These are phyloP conservation scores for Protaetia brevitarsis DNA, from an alignment of 1,140 invertebrate genomes.

Conservation along the genomic window DNA sequence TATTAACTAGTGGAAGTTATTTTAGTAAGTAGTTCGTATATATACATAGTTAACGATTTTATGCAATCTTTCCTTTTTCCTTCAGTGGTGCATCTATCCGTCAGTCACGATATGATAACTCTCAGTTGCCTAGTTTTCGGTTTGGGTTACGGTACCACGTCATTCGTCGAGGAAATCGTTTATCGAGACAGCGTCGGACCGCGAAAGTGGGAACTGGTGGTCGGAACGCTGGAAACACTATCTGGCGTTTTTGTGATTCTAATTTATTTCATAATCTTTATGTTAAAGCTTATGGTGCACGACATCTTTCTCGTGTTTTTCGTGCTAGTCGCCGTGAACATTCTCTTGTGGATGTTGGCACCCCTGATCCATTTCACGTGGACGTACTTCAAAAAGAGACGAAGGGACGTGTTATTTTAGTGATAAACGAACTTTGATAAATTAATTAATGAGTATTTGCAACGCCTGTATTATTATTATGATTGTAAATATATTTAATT, in stretches of 20 bases:
- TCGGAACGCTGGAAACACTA: conserved; percentile 33
- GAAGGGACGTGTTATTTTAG: neutral
- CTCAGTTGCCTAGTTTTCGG: conserved; percentile 37
- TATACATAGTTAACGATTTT: neutral
- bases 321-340: conserved; percentile 30
- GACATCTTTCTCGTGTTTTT: conserved; percentile 28
- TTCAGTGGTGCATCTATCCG: conserved; percentile 30
- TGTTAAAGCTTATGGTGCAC: conserved; percentile 27
- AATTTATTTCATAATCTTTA: conserved; percentile 39
- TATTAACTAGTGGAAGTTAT: conserved; percentile 33
- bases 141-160: conserved; percentile 36
- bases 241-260: conserved; percentile 35
- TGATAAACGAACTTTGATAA: too few relatives aligned
- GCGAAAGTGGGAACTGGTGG: conserved; percentile 30
- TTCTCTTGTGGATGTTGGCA: conserved; percentile 31
- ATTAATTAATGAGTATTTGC: too few relatives aligned
- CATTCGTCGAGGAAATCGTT: conserved; percentile 32
- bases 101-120: conserved; percentile 36
- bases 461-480: too few relatives aligned
- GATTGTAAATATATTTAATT: too few relatives aligned
- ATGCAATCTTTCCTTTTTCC: conserved; percentile 19
- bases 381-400: neutral
- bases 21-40: conserved; percentile 33
- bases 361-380: neutral
- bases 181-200: conserved; percentile 32